Conservation (phyloP, 2,113 vertebrate species). For the Rhineura floridana region DNA sequence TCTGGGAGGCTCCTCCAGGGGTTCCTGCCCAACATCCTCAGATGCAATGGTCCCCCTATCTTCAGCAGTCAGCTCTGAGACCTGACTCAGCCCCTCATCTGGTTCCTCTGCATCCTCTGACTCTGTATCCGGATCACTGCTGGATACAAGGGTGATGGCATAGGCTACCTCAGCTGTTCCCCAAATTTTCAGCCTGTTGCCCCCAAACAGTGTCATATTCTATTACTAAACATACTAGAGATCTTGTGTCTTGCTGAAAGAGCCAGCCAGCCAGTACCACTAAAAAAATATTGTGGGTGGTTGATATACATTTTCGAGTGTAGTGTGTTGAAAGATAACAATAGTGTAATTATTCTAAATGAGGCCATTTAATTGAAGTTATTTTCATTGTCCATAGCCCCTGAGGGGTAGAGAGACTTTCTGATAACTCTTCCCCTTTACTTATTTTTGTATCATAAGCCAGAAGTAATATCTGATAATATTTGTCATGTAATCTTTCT, state of each 20-base stretch:
- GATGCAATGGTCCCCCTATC: no score
- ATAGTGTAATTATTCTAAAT: slow-evolving; percentile 17
- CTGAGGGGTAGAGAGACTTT: not conserved
- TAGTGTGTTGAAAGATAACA: accelerated
- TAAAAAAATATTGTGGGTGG: slow-evolving; percentile 3
- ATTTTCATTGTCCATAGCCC: slow-evolving; percentile 2
- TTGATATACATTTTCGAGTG: not conserved
- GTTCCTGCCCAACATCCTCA: no score
- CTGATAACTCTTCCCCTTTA: slow-evolving; percentile 12
- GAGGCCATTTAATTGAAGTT: not conserved
- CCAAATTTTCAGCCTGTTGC: not conserved
- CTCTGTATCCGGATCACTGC: no score
- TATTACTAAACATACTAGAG: not conserved
- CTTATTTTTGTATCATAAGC: slow-evolving; percentile 39
- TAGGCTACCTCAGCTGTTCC: not conserved
- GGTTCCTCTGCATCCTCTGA: no score
- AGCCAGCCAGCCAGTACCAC: not conserved
- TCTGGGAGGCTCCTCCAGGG: no score
- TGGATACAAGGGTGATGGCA: no score
- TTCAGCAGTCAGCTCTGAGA: no score
- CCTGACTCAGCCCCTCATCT: no score
- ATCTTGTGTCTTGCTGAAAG: not conserved
- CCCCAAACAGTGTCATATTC: not conserved
- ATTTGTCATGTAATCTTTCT: slow-evolving; percentile 42
- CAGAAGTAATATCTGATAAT: slow-evolving; percentile 45